phyloP scores from a whole-genome alignment of 35 echinoderm and acorn worm species.

The Amphiura filiformis region DNA sequence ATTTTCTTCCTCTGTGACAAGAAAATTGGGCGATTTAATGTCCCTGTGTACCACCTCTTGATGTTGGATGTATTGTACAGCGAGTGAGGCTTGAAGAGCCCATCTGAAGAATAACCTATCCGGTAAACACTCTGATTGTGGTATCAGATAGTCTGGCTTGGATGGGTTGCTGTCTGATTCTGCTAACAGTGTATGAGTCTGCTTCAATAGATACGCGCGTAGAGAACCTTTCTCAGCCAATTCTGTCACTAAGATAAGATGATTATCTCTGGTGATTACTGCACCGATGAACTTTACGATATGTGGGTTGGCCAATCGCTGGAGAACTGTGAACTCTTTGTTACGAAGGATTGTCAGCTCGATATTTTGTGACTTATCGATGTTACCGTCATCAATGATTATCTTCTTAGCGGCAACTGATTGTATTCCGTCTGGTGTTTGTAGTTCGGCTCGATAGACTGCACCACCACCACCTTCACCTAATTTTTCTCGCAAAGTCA shows the following conservation, averaged over 20 bases:
- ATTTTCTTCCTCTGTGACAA: not conserved
- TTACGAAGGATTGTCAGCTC: not conserved
- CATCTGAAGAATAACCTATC: not conserved
- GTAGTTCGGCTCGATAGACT: not conserved
- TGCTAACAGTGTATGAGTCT: not conserved
- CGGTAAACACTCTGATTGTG: no score
- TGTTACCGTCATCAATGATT: not conserved
- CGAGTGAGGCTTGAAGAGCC: not conserved
- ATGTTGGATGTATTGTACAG: not conserved
- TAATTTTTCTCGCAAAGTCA: not conserved
- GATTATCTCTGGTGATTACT: not conserved
- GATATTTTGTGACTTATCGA: not conserved
- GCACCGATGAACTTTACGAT: not conserved
- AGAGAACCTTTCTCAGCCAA: not conserved
- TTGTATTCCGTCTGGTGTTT: not conserved
- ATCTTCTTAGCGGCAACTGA: not conserved
- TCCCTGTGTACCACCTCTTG: not conserved
- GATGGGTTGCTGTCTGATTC: no score
- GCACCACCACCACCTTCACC: not conserved
- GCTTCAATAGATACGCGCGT: not conserved
- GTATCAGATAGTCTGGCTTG: no score
- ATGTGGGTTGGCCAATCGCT: no score
- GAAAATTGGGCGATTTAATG: slow-evolving; percentile 12
- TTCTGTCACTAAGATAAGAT: not conserved
- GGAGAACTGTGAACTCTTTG: no score